phyloP scores from a whole-genome alignment of 2,888 invertebrate species.

The Oscheius sp. region DNA sequence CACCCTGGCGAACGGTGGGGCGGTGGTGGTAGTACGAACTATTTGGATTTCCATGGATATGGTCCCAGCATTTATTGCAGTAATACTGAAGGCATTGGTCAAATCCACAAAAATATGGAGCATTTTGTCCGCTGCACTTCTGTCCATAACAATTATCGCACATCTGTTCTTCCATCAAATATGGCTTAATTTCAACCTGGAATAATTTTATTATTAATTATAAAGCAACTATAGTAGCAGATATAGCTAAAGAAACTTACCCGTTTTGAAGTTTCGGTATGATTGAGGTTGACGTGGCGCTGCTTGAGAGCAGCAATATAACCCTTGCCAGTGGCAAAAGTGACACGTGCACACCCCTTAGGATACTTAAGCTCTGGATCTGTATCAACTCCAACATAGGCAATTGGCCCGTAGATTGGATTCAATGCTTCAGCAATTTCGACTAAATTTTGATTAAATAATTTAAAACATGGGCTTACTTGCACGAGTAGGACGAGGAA shows the following conservation, averaged over 20 bases:
- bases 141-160: constrained; percentile 82
- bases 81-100: constrained; percentile 20
- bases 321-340: constrained; percentile 97
- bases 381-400: constrained; percentile 98
- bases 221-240: too few relatives aligned
- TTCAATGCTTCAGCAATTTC: constrained; percentile 99
- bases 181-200: constrained; percentile 91
- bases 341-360: constrained; percentile 86
- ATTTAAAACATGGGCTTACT: background rate
- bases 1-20: constrained; percentile 26
- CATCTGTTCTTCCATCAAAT: constrained; percentile 99
- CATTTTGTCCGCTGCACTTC: constrained; percentile 1
- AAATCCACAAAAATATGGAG: constrained; percentile 27
- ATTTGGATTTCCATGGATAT: background rate
- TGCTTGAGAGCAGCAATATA: constrained; percentile 98
- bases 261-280: constrained; percentile 72
- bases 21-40: constrained; percentile 21
- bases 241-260: constrained; percentile 34
- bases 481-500: constrained; percentile 96
- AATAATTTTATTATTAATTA: too few relatives aligned
- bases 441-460: constrained; percentile 75
- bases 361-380: constrained; percentile 89
- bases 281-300: constrained; percentile 95
- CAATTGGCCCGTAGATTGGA: constrained; percentile 94
- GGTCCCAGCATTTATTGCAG: constrained; percentile 27